These are phyloP conservation scores for Armadillidium nasatum DNA, from an alignment of 1,140 invertebrate species.

Conservation along the genomic window DNA sequence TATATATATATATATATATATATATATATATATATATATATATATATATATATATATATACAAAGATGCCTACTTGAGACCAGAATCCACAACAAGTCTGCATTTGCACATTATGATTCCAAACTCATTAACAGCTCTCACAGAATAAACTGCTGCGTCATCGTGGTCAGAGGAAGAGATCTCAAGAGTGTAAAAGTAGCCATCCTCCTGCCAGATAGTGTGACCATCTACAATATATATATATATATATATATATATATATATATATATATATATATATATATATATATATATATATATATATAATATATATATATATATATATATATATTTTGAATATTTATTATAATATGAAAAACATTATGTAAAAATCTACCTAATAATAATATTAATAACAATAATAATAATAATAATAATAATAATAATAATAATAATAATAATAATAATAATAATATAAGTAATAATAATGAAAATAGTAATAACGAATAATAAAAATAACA, in stretches of 20 bases:
- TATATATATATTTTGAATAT: slow-evolving; percentile 30
- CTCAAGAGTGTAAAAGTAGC: slow-evolving; percentile 76
- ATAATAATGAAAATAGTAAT: slow-evolving; percentile 22
- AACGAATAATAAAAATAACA: no score
- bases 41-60: no score
- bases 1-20: no score
- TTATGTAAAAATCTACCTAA: no score
- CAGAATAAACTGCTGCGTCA: slow-evolving; percentile 77
- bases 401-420: no score
- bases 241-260: background rate
- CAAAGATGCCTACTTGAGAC: slow-evolving; percentile 56
- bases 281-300: slow-evolving; percentile 13
- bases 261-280: slow-evolving; percentile 23
- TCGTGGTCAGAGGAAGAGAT: slow-evolving; percentile 67
- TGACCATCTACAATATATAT: slow-evolving; percentile 51
- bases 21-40: no score
- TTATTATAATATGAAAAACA: no score
- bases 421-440: no score
- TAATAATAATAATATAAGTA: background rate
- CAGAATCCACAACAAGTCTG: slow-evolving; percentile 75
- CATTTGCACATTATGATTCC: slow-evolving; percentile 78
- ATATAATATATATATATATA: slow-evolving; percentile 26
- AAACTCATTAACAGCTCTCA: slow-evolving; percentile 70
- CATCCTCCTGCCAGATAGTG: slow-evolving; percentile 62
- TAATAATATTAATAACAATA: no score